phyloP scores from a whole-genome alignment of 2,888 invertebrate species.

The Noctua janthe region DNA sequence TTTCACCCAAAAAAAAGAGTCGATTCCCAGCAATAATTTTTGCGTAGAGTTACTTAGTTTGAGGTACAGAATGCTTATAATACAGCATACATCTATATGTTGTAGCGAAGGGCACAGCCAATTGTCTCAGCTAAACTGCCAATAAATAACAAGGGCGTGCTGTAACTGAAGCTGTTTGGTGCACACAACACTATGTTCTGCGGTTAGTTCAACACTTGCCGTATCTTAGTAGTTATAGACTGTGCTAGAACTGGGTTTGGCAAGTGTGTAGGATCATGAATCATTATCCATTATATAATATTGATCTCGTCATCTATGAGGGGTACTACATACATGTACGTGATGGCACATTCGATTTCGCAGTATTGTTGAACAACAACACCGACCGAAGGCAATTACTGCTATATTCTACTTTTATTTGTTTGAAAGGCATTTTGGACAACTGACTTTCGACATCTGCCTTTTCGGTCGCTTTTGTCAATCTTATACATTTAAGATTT shows the following conservation, averaged over 20 bases:
- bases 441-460: background rate
- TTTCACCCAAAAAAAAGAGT: no score
- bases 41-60: no score
- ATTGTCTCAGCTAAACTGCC: conserved; percentile 26
- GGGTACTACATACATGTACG: background rate
- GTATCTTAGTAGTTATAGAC: conserved; percentile 27
- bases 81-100: background rate
- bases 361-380: background rate
- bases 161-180: conserved; percentile 31
- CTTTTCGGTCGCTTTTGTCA: background rate
- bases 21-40: no score
- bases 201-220: conserved; percentile 31
- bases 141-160: conserved; percentile 34
- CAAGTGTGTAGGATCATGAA: background rate
- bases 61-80: background rate
- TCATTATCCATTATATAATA: background rate
- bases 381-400: background rate
- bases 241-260: conserved; percentile 17
- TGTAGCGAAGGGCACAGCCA: background rate
- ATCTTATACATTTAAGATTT: background rate
- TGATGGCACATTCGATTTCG: background rate
- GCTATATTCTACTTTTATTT: background rate
- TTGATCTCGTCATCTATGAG: background rate
- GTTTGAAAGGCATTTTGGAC: background rate
- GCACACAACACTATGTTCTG: conserved; percentile 54